Percentiles rank a stretch among this genome's conserved stretches.
phyloP scores from a whole-genome alignment of 2,113 vertebrate genomes.

The Apodemus speciosus region DNA sequence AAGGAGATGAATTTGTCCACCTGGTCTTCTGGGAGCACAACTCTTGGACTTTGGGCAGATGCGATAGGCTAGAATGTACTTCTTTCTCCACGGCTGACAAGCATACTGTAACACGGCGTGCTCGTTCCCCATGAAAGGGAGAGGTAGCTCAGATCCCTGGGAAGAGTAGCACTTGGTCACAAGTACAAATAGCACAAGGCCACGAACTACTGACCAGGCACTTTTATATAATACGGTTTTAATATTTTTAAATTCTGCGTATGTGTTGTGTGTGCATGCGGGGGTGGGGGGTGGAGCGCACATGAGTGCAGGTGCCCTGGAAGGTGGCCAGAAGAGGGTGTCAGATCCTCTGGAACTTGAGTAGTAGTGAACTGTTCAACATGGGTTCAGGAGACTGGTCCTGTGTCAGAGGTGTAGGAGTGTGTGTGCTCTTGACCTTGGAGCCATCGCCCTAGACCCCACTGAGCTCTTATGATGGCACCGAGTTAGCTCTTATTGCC shows the following conservation, averaged over 20 bases:
- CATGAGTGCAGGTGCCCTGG: neutral
- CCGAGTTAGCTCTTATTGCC: neutral
- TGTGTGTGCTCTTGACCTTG: neutral
- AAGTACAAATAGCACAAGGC: neutral
- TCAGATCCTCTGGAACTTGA: neutral
- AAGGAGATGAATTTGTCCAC: neutral
- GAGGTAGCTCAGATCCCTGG: neutral
- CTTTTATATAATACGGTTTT: neutral
- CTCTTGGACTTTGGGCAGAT: neutral
- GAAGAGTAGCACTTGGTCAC: neutral
- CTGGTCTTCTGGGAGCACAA: neutral
- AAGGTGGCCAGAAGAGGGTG: neutral
- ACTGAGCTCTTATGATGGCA: conserved; percentile 16
- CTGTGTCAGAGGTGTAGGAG: neutral
- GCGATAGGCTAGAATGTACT: neutral
- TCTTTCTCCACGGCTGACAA: conserved; percentile 33
- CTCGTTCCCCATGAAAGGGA: neutral
- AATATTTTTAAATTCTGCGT: neutral
- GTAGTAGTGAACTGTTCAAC: neutral
- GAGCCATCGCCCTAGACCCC: neutral
- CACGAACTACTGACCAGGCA: neutral
- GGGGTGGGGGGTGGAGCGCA: no score
- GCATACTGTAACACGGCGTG: neutral
- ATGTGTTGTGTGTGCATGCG: neutral
- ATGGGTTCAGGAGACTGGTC: no score